phyloP scores from a whole-genome alignment of 2,797 vertebrate genomes.

The Poeciliopsis turneri region DNA sequence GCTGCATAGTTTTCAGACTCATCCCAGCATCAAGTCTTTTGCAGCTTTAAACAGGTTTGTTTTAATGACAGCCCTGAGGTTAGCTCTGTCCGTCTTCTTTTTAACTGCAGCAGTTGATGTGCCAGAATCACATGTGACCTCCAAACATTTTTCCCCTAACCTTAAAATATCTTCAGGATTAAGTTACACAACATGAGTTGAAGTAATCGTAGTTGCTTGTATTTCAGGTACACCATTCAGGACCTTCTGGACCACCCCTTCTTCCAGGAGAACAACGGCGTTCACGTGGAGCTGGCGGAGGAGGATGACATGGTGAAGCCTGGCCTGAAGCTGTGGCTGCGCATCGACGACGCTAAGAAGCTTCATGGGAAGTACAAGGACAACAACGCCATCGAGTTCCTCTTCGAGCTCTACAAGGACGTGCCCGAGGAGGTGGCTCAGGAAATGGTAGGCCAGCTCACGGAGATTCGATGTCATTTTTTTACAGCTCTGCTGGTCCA shows the following conservation, averaged over 20 bases:
- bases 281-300: conserved; percentile 94
- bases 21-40: not conserved
- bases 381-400: conserved; percentile 98
- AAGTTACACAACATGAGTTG: not conserved
- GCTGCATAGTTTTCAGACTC: not conserved
- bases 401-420: conserved; percentile 96
- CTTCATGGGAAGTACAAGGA: conserved; percentile 95
- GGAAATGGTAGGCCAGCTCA: conserved; percentile 89
- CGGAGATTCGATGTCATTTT: not conserved
- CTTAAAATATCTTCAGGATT: not conserved
- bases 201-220: not conserved
- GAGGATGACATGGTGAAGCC: conserved; percentile 92
- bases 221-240: conserved; percentile 92
- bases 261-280: conserved; percentile 95
- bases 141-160: not conserved
- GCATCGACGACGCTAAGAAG: conserved; percentile 94
- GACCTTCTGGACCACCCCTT: conserved; percentile 95
- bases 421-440: conserved; percentile 96
- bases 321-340: conserved; percentile 95
- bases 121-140: not conserved
- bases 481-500: conserved; percentile 5
- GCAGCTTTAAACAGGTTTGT: not conserved
- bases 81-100: not conserved
- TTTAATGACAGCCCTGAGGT: not conserved
- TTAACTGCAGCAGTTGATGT: not conserved